phyloP scores from a whole-genome alignment of 2,888 invertebrate genomes.

The Drosophila nigricruria region DNA sequence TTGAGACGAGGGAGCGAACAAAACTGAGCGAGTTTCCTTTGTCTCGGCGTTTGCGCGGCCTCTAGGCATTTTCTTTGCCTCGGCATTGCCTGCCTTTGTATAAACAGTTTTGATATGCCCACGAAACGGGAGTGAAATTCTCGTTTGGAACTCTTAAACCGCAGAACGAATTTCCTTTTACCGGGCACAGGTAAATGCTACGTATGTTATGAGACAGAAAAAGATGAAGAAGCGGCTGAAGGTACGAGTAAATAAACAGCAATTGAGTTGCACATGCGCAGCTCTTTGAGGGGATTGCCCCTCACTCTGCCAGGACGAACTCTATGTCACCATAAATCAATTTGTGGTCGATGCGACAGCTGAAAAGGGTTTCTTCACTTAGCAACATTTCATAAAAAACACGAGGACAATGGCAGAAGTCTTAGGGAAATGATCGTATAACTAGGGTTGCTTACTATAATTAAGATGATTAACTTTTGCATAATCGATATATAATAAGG shows the following conservation, averaged over 20 bases:
- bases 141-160: conserved; percentile 73
- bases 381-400: conserved; percentile 32
- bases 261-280: conserved; percentile 81
- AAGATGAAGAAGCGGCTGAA: not conserved
- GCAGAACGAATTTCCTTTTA: conserved; percentile 66
- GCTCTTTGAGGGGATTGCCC: conserved; percentile 22
- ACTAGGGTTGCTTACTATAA: conserved; percentile 39
- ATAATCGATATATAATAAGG: conserved; percentile 47
- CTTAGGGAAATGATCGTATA: conserved; percentile 24
- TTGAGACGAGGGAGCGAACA: conserved; percentile 65
- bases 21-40: conserved; percentile 58
- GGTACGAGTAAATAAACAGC: conserved; percentile 67
- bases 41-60: conserved; percentile 48
- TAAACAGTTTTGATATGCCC: conserved; percentile 65
- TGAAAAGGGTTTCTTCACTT: conserved; percentile 80
- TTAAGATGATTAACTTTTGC: conserved; percentile 76
- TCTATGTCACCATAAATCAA: conserved; percentile 78
- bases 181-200: conserved; percentile 53
- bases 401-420: conserved; percentile 38
- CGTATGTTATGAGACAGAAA: conserved; percentile 3
- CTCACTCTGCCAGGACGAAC: not conserved
- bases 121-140: conserved; percentile 72
- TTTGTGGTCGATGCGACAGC: conserved; percentile 73
- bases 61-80: conserved; percentile 55
- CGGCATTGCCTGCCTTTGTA: conserved; percentile 34